Evolutionary conservation across 2,888 invertebrate species (phyloP).

Genomic region (Dysmachus trigonus): DNA sequence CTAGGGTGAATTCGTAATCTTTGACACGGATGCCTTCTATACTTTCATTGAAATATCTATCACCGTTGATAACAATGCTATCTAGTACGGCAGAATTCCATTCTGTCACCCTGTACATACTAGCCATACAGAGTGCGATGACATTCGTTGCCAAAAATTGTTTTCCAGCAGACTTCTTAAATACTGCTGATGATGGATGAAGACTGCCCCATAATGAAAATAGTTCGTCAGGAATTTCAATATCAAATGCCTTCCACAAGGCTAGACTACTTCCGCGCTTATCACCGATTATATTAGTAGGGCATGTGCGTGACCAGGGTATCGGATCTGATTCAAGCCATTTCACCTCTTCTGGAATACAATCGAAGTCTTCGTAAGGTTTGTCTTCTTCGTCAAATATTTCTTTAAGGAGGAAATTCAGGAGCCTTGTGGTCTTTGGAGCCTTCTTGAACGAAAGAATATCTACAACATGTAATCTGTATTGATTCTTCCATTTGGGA

Average conservation of each 20-base stretch:
- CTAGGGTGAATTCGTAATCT: conserved; percentile 69
- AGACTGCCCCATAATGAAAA: conserved; percentile 75
- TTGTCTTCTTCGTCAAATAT: conserved; percentile 14
- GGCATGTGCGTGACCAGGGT: conserved; percentile 58
- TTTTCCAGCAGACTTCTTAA: conserved; percentile 69
- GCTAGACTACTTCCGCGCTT: conserved; percentile 56
- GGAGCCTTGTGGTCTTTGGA: conserved; percentile 54
- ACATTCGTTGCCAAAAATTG: conserved; percentile 72
- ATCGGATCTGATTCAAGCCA: conserved; percentile 60
- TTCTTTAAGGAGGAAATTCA: conserved; percentile 46
- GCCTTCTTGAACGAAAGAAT: conserved; percentile 58
- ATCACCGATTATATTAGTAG: background rate
- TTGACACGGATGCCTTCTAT: conserved; percentile 63
- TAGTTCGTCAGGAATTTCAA: conserved; percentile 74
- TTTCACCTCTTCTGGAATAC: conserved; percentile 58
- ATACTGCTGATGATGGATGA: conserved; percentile 70
- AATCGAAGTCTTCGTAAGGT: conserved; percentile 50
- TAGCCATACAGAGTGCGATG: conserved; percentile 69
- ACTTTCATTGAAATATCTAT: conserved; percentile 68
- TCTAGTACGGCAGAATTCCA: conserved; percentile 73
- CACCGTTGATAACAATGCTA: conserved; percentile 70
- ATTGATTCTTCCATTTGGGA: conserved; percentile 56
- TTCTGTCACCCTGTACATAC: conserved; percentile 70
- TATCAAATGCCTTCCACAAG: conserved; percentile 73
- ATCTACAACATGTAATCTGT: conserved; percentile 58